Evolutionary conservation across 2,113 vertebrate species (phyloP).

Genomic region (Anoura caudifer): DNA sequence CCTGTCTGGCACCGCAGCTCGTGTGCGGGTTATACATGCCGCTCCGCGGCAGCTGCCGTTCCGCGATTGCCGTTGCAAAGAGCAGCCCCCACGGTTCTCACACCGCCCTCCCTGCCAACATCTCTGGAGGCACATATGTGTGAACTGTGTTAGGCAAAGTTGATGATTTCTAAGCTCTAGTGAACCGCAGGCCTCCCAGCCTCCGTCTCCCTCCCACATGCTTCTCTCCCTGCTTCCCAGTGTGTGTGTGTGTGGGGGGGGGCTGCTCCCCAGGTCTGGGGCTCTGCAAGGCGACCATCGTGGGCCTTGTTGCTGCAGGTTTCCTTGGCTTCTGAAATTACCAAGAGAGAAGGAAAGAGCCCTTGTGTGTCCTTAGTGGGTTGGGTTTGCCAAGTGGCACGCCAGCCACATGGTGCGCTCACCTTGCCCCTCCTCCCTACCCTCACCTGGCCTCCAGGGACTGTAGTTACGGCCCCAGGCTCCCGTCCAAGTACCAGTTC

Average conservation of each 20-base stretch:
- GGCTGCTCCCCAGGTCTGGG: not conserved
- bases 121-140: not conserved
- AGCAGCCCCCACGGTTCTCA: rapidly evolving
- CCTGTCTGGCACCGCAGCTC: rapidly evolving
- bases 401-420: rapidly evolving
- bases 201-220: rapidly evolving
- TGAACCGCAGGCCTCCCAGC: not conserved
- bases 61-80: rapidly evolving
- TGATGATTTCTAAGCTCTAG: not conserved
- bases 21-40: rapidly evolving
- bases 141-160: not conserved
- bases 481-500: not conserved
- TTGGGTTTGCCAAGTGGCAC: rapidly evolving
- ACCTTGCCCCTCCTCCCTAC: not conserved
- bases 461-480: not conserved
- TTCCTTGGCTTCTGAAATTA: not conserved
- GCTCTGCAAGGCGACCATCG: not conserved
- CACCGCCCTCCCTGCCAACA: rapidly evolving
- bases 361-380: rapidly evolving
- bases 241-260: too few relatives aligned
- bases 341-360: not conserved
- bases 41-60: rapidly evolving
- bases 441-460: not conserved
- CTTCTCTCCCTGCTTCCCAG: not conserved
- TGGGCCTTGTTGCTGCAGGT: not conserved